Base-by-base conservation (phyloP, 1,140 invertebrate species). In the Aethina tumida region DNA sequence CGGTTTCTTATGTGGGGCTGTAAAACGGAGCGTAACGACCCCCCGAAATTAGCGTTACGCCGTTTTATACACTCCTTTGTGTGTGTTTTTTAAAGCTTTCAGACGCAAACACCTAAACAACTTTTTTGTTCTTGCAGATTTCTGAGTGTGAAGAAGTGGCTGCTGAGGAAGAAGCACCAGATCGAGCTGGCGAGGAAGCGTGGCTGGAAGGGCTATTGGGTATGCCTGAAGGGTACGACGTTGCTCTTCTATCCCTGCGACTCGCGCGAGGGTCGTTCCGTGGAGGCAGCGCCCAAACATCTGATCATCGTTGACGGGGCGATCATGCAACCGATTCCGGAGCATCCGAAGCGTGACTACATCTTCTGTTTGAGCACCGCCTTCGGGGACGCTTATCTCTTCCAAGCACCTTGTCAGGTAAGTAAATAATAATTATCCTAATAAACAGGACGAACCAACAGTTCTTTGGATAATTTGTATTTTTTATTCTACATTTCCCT, bases 151-250 rank as follows among this genome's bases (percentile, higher is more conserved):
- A 98, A 98, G 69, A 97, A 98, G 69, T 97, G 94, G 94, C 68
- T 98, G 48, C 68, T 97, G 43, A 79, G 93, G 44, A 95, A 95
- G 67, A 95, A 95, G 64, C 88, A 93, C 64, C 91, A 96, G 66
- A 88, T 97, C 47, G 93, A 97, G 63, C 66, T 97, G 59, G 93
- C 93, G 2, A 74, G 91, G 12, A 93, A 94, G 62, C 75, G 93
- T 24, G 91, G 90, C 40, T 97, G 94, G 94, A 96, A 96, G 66
- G 88, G 89, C 30, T 97, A 97, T 65, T 97, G 93, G 92, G 92
- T 97, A 7, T 95, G 91, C 65, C 70, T 98, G 34, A 97, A 97
- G 63, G 94, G 94, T 38, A 97, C 93, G 8, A 96, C 92, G 12
- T 72, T 98, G 13, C 75, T 97, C 14, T 97, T 97, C 66, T 97